Evolutionary conservation across 2,888 invertebrate genomes (phyloP), one percentile per base, ranked within the genome.

Genomic region (Crematogaster levior): DNA sequence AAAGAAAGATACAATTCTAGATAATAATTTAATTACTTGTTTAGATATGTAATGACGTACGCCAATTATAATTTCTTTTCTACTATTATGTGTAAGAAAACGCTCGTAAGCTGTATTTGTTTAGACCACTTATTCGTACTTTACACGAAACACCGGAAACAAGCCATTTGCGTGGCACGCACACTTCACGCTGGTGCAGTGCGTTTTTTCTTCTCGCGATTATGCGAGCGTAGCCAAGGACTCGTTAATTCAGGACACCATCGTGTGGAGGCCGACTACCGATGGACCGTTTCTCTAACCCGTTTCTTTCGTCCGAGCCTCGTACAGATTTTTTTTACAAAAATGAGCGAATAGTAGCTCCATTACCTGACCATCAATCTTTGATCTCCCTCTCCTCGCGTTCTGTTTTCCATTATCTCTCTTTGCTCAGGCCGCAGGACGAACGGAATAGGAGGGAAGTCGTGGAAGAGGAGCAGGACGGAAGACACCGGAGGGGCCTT

Each of bases 301-400:
- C 18, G 40, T 24, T 70, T 77, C 72, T 70, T 70, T 43, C 30
- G 30, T 15, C 40, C 24, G 53, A 21, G 30, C 7, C 56, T 24
- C 21, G 12, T 34, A 1, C 15, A 6, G 1, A 7, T 12, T 21
- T 56, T 51, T 56, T 73, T 72, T 43, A 51, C 73, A 79, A 79
- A 77, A 79, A 43, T 79, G 12, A 80, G 46, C 58, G 77, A 81
- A 77, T 81, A 81, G 85, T 88, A 90, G 90, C 89, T 89, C 90
- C 88, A 92, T 92, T 91, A 92, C 88, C 80, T 85, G 90, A 86
- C 89, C 91, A 92, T 92, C 92, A 91, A 91, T 92, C 92, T 75
- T 18, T 51, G n/a, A n/a, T 60, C 27, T n/a, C 51, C 40, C 21
- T 24, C 24, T 27, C 30, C 1, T 27, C 51, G n/a, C 34, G 48